Evolutionary conservation across 2,888 invertebrate genomes (phyloP), one percentile per base, ranked within the genome.

Genomic region (Dicyrtoma fusca): DNA sequence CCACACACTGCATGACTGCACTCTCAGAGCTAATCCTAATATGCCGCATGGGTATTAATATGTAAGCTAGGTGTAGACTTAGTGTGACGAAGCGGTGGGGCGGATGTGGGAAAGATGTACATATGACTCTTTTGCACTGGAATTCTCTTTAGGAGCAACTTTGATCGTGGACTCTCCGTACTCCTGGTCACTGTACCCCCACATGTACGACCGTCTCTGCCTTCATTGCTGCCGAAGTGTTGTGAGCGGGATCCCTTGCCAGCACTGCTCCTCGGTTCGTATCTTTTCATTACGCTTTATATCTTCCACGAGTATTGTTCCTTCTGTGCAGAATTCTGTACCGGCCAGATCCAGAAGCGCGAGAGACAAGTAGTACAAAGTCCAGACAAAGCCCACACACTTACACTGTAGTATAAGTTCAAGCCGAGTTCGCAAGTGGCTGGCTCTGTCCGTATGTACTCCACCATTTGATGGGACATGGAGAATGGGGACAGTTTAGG

Each of bases 81-180:
- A 34, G 34, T 34, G 34, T 34, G 34, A 34, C 34, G 34, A 34
- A 34, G 8, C 34, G 8, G 34, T 10, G 25, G 6, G 25, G 57
- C 6, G 25, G 34, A 59, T 25, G n/a, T n/a, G 19, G 19, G 55
- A 13, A 19, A 19, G 23, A 57, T 25, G 26, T 21, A 57, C 25
- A 57, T n/a, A 13, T 25, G 26, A 57, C 62, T 63, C 62, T 66
- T 55, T 17, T 71, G 49, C 47, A 25, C 13, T 25, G 25, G 25
- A 14, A 13, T 10, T 55, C 1, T 23, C 45, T 44, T 47, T 74
- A 81, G 86, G 86, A 2, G 83, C 84, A 61, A 82, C 84, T 14
- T 53, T 86, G 1, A 82, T 84, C 34, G 79, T 84, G 0, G 86
- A 86, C 75, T 81, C 82, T 68, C 84, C 85, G 1, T 85, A 82